Evolutionary conservation across 1,140 invertebrate species (phyloP), one percentile per base, ranked within the genome.

Genomic region (Drosophila parabipectinata): DNA sequence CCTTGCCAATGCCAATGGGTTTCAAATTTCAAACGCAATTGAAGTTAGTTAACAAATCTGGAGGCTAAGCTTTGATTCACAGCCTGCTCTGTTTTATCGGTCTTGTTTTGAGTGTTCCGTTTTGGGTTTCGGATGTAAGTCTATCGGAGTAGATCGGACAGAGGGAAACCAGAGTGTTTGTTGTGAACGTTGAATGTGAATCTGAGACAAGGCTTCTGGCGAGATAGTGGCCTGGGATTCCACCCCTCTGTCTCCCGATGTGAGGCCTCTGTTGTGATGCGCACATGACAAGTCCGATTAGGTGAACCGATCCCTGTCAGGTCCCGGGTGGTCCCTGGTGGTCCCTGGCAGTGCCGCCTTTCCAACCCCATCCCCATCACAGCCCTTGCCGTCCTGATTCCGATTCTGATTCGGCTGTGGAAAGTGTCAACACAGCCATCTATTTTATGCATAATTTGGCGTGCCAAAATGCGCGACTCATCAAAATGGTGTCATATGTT

Each of bases 401-500:
- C 24, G 32, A 24, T 48, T 26, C 14, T 24, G 28, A 58, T 14
- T n/a, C 37, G 10, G 4, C 8, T 4, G 2, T 55, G 58, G 48
- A 34, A 56, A 77, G 81, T 84, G 81, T 84, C 81, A 77, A 80
- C 81, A 72, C 53, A 62, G 68, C 77, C 60, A 77, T 77, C 81
- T 71, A 81, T 87, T 85, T 81, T 61, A 69, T 85, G 81, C 81
- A 84, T 85, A 85, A 77, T 80, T 80, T 69, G 63, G 62, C 57
- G 51, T 57, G 58, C 61, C 73, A 62, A 81, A 68, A 75, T 26
- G 41, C 63, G 51, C 66, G 62, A 56, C 68, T 61, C 77, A 66
- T 77, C 77, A 74, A 81, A 85, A 85, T 85, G 77, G 77, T 84
- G 81, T 84, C 81, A 84, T 84, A 85, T 84, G 81, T 80, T 84